Conservation (phyloP, 2,797 vertebrate genomes). For the Ataeniobius toweri region DNA sequence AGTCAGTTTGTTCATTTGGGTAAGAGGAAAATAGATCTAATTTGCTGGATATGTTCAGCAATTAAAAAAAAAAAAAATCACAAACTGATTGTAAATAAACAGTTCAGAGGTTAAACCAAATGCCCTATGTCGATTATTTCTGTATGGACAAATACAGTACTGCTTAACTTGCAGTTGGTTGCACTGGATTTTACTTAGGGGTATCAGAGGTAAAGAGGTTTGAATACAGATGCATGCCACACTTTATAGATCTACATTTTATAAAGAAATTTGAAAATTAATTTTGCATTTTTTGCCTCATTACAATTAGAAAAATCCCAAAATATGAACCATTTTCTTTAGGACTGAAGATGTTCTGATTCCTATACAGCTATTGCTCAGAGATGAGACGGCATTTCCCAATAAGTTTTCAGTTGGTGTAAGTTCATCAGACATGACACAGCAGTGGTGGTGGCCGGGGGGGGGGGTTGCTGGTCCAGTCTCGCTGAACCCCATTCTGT, state of each 20-base stretch:
- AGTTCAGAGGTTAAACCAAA: neutral
- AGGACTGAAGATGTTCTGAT: constrained; percentile 34
- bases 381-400: constrained; percentile 46
- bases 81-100: neutral
- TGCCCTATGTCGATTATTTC: neutral
- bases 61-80: neutral
- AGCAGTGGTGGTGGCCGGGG: constrained; percentile 28
- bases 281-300: too few relatives aligned
- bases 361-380: constrained; percentile 20
- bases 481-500: constrained; percentile 29
- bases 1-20: neutral
- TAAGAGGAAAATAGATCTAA: neutral
- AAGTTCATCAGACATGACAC: constrained; percentile 47
- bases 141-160: neutral
- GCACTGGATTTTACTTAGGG: too few relatives aligned
- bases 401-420: constrained; percentile 25
- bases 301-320: neutral
- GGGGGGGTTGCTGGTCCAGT: constrained; percentile 57
- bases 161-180: neutral
- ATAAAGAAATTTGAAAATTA: too few relatives aligned
- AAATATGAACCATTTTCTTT: neutral
- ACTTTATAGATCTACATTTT: too few relatives aligned
- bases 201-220: too few relatives aligned
- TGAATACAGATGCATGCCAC: too few relatives aligned
- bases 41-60: too few relatives aligned